phyloP scores from a whole-genome alignment of 2,113 vertebrate genomes.

The Lepus americanus region DNA sequence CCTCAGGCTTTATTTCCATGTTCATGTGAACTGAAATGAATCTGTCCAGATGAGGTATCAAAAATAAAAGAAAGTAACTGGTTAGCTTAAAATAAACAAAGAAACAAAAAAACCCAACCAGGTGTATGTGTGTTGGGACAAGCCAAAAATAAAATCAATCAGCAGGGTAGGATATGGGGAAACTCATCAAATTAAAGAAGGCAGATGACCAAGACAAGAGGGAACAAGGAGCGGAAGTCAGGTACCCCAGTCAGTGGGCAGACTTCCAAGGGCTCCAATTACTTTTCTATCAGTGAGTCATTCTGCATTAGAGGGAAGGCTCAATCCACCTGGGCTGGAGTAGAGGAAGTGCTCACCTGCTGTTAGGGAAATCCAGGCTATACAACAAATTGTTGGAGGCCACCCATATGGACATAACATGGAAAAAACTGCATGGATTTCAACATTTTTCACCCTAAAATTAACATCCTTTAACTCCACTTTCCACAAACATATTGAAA shows the following conservation, averaged over 20 bases:
- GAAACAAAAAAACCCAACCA: background rate
- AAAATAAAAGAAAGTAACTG: background rate
- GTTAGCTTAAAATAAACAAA: background rate
- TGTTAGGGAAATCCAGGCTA: background rate
- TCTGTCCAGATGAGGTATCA: background rate
- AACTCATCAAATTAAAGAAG: background rate
- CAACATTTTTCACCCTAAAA: no score
- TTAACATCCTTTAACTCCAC: no score
- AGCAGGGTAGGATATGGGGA: background rate
- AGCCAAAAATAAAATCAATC: background rate
- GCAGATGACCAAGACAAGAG: background rate
- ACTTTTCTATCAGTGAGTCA: background rate
- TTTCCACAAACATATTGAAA: no score
- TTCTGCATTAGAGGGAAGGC: background rate
- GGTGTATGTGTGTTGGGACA: background rate
- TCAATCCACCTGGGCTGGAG: background rate
- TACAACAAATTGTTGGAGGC: no score
- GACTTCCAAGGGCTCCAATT: background rate
- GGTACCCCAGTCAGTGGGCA: background rate
- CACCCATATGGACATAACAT: no score
- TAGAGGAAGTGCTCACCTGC: background rate
- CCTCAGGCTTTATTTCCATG: background rate
- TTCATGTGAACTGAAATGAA: background rate
- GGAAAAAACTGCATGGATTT: no score
- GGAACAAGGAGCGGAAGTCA: background rate